Evolutionary conservation across 1,140 invertebrate genomes (phyloP), one percentile per base, ranked within the genome.

Genomic region (Dolichoris vasculosae): DNA sequence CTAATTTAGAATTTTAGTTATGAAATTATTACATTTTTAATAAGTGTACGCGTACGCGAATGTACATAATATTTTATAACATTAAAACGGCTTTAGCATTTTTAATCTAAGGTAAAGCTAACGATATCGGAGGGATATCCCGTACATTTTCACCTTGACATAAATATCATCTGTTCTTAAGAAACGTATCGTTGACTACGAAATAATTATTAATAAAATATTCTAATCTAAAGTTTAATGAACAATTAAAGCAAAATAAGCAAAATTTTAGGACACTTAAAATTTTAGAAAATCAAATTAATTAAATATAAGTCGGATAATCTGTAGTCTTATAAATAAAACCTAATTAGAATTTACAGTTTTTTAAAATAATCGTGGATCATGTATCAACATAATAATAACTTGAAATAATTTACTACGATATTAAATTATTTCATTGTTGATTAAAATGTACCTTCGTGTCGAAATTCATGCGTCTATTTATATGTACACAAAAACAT

Each of bases 161-260:
- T 73, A 73, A 73, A 73, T 73, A 73, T 73, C 38, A 73, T 43
- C 69, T 73, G 11, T 43, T 43, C 38, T 73, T 73, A 73, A 73
- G 26, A 73, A 73, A 43, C 13, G 13, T 26, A n/a, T 17, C 15
- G n/a, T 13, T 43, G 8, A 26, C 32, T 30, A 43, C 15, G 20
- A 43, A 43, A n/a, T 8, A 26, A 73, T 73, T 43, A 73, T 73
- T 17, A 43, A 40, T 73, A 40, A n/a, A n/a, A n/a, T n/a, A n/a
- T 3, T n/a, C 26, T 43, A 43, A 73, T 73, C 23, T 0, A 73
- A 40, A 17, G 43, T 73, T 43, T 26, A 59, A 26, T 13, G 6
- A 59, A 59, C 13, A 1, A 43, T 43, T 13, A 35, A 35, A 11
- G 32, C 32, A 32, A 67, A 8, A 67, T 9, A 67, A 32, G 7